Percentiles rank a stretch among this genome's conserved stretches.
phyloP scores from a whole-genome alignment of 2,888 invertebrate species.

The Dryomyza anilis region DNA sequence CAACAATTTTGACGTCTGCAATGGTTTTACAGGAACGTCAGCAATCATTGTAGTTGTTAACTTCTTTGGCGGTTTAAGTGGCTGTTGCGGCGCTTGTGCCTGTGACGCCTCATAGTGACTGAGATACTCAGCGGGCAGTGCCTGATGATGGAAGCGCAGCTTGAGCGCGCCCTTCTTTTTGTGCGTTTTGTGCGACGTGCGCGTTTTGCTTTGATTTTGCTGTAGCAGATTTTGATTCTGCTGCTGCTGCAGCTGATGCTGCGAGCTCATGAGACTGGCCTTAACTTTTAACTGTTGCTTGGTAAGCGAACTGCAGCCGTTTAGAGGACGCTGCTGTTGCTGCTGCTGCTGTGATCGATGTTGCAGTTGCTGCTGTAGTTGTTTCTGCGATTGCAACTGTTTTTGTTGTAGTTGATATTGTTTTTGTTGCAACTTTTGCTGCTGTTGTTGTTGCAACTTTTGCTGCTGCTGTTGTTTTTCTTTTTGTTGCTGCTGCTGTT shows the following conservation, averaged over 20 bases:
- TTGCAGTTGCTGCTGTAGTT: not conserved
- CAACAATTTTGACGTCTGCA: slow-evolving; percentile 35
- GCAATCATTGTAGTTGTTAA: slow-evolving; percentile 17
- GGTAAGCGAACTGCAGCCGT: slow-evolving; percentile 47
- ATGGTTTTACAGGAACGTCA: slow-evolving; percentile 23
- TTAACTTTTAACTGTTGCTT: slow-evolving; percentile 54
- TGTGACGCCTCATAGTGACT: slow-evolving; percentile 79
- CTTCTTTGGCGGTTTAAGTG: slow-evolving; percentile 54
- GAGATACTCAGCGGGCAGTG: slow-evolving; percentile 76
- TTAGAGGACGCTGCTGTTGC: slow-evolving; percentile 15
- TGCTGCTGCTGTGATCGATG: slow-evolving; percentile 5
- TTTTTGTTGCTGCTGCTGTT: no score
- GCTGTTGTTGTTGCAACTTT: not conserved
- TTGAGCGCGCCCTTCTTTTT: slow-evolving; percentile 67
- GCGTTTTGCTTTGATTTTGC: slow-evolving; percentile 17
- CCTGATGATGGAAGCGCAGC: slow-evolving; percentile 81
- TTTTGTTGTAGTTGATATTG: no score
- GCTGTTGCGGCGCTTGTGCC: slow-evolving; percentile 62
- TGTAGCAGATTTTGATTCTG: slow-evolving; percentile 18
- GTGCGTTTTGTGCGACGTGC: slow-evolving; percentile 27
- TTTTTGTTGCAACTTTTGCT: not conserved
- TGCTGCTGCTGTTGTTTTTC: slow-evolving; percentile 25
- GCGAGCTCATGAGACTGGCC: slow-evolving; percentile 51
- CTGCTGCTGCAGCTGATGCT: slow-evolving; percentile 29
- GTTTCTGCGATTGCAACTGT: slow-evolving; percentile 13